Conservation (phyloP, 2,113 vertebrate species). For the Typhlomys cinereus region DNA sequence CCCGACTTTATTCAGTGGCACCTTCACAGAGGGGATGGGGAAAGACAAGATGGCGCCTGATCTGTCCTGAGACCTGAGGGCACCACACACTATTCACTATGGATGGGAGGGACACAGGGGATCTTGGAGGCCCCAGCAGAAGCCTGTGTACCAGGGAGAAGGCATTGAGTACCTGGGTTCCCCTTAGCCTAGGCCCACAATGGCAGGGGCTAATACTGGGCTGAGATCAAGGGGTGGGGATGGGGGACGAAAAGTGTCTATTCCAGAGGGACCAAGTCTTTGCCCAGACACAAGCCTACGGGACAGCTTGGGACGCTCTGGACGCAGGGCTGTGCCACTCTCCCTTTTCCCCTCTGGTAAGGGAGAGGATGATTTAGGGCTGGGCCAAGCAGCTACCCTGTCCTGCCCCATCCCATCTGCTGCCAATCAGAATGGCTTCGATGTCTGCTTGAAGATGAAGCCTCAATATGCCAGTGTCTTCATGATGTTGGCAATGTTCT, state of each 20-base stretch:
- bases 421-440: constrained; percentile 89
- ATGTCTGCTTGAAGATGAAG: constrained; percentile 92
- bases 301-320: constrained; percentile 70
- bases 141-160: constrained; percentile 82
- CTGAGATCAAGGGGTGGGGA: constrained; percentile 44
- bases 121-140: constrained; percentile 69
- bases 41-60: constrained; percentile 86
- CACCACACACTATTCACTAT: constrained; percentile 90
- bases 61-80: constrained; percentile 87
- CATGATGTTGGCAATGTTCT: constrained; percentile 93
- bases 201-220: constrained; percentile 68
- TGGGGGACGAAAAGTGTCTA: constrained; percentile 65
- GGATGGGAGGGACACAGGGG: constrained; percentile 78
- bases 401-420: constrained; percentile 71
- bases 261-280: constrained; percentile 70
- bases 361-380: constrained; percentile 71
- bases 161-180: constrained; percentile 67
- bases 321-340: constrained; percentile 72
- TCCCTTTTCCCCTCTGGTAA: constrained; percentile 64
- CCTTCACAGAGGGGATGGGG: constrained; percentile 88
- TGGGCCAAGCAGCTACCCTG: constrained; percentile 77
- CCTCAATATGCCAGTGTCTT: constrained; percentile 90
- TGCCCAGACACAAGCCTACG: constrained; percentile 51
- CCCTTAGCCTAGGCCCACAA: constrained; percentile 70
- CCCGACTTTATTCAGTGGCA: constrained; percentile 91